These are phyloP conservation scores for Ostrea denselamellosa DNA, from an alignment of 1,140 invertebrate species.

Conservation along the genomic window DNA sequence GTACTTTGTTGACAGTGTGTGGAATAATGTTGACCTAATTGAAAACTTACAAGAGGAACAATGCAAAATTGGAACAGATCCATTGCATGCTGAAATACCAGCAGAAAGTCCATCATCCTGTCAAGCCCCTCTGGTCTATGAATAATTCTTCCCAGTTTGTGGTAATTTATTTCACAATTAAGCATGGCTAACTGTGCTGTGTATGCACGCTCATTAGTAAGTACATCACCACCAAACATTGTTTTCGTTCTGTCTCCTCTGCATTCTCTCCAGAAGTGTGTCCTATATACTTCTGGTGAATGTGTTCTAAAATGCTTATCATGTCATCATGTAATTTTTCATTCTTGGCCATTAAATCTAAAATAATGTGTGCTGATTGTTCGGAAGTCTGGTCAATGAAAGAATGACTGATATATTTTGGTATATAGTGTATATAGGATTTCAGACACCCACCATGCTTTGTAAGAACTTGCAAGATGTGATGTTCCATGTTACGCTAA, in stretches of 20 bases:
- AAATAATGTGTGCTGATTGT: constrained; percentile 49
- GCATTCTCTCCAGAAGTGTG: background rate
- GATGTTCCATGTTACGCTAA: background rate
- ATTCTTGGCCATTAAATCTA: constrained; percentile 54
- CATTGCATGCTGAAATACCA: no score
- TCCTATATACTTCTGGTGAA: constrained; percentile 52
- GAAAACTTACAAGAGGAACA: no score
- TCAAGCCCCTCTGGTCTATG: no score
- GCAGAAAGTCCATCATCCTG: no score
- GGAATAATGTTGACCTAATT: no score
- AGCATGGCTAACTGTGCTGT: constrained; percentile 53
- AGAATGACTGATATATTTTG: constrained; percentile 48
- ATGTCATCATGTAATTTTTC: constrained; percentile 47
- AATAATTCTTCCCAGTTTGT: constrained; percentile 45
- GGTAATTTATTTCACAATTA: constrained; percentile 40
- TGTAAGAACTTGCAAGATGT: constrained; percentile 44
- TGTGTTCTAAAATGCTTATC: constrained; percentile 54
- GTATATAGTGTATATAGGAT: constrained; percentile 22
- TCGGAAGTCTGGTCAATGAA: constrained; percentile 48
- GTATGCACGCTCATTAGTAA: constrained; percentile 56
- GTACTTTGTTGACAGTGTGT: no score
- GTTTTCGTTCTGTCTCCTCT: constrained; percentile 30
- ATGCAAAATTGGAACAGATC: no score
- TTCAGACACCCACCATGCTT: constrained; percentile 45
- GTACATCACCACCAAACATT: no score